These are phyloP conservation scores for Callopanchax toddi DNA, from an alignment of 2,113 vertebrate genomes.

Conservation along the genomic window DNA sequence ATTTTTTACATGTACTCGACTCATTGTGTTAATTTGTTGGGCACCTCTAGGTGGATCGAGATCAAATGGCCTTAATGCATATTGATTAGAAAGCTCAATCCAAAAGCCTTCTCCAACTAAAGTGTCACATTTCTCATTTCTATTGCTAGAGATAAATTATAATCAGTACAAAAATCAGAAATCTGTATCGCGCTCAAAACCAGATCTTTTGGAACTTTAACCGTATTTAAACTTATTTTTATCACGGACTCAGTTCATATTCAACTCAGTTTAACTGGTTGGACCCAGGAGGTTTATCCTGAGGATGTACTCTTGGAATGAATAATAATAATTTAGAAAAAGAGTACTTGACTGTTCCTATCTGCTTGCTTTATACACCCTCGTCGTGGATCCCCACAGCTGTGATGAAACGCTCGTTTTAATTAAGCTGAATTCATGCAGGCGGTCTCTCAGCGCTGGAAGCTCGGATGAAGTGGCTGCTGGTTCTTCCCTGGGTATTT, in stretches of 20 bases:
- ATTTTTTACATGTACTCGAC: conserved; percentile 37
- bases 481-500: conserved; percentile 50
- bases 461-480: conserved; percentile 55
- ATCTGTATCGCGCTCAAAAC: too few species aligned
- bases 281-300: neutral
- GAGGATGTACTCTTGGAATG: neutral
- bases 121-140: conserved; percentile 12
- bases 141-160: neutral
- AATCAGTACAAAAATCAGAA: too few species aligned
- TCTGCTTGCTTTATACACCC: conserved; percentile 30
- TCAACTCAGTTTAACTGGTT: neutral
- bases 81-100: conserved; percentile 25
- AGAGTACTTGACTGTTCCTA: conserved; percentile 15
- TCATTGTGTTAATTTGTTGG: conserved; percentile 37
- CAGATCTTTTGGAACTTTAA: too few species aligned
- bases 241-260: too few species aligned
- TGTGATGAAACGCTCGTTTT: conserved; percentile 58
- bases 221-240: too few species aligned
- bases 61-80: conserved; percentile 30
- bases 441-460: conserved; percentile 30
- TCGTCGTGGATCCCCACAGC: conserved; percentile 42
- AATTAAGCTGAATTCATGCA: conserved; percentile 61
- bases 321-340: neutral
- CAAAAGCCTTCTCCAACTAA: conserved; percentile 52
- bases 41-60: conserved; percentile 27